Percentiles rank a stretch among this genome's conserved stretches.
These are phyloP conservation scores for Dinocampus coccinellae DNA, from an alignment of 2,888 invertebrate genomes.

Conservation along the genomic window DNA sequence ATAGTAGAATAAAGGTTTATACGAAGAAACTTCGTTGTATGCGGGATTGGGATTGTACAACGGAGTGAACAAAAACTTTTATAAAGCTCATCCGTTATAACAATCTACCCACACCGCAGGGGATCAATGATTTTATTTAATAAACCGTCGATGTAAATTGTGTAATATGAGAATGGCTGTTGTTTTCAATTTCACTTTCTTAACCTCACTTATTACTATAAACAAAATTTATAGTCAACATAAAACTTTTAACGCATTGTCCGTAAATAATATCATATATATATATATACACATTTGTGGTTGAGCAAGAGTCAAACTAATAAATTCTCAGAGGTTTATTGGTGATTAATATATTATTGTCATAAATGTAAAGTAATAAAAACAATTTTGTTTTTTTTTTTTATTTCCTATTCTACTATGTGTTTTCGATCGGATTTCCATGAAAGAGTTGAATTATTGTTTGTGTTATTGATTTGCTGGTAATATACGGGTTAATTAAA, in stretches of 20 bases:
- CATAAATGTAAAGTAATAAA: not conserved
- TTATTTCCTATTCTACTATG: not conserved
- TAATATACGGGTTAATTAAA: not conserved
- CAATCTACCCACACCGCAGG: slow-evolving; percentile 12
- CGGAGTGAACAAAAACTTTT: slow-evolving; percentile 18
- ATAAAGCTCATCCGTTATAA: slow-evolving; percentile 35
- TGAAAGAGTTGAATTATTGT: not conserved
- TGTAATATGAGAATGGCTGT: not conserved
- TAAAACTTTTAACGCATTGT: not conserved
- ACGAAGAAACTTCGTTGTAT: slow-evolving; percentile 20
- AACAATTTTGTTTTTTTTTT: not conserved
- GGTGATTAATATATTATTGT: not conserved
- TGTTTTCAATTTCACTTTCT: slow-evolving; percentile 12
- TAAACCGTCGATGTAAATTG: slow-evolving; percentile 30
- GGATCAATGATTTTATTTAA: slow-evolving; percentile 35
- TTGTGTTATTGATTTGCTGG: not conserved
- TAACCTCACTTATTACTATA: not conserved
- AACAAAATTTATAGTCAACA: not conserved
- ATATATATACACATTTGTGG: not conserved
- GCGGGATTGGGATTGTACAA: not conserved
- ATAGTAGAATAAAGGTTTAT: slow-evolving; percentile 21
- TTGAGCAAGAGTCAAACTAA: not conserved
- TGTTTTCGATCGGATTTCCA: not conserved
- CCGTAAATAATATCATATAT: not conserved
- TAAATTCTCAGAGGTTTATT: not conserved